Base-by-base conservation (phyloP, 1,140 invertebrate genomes). In the Latrodectus geometricus region DNA sequence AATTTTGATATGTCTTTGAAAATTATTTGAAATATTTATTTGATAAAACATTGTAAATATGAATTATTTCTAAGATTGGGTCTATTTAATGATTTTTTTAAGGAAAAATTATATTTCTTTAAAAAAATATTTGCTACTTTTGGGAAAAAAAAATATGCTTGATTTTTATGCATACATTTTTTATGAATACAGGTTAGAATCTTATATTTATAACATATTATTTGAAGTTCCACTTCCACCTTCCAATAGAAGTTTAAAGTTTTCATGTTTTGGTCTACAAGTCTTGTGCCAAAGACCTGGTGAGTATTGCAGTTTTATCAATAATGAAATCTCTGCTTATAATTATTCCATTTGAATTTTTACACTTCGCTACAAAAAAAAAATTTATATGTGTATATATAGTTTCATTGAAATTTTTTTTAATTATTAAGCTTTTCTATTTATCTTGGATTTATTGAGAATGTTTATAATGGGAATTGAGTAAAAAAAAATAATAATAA, bases 191-290 rank as follows among this genome's bases (percentile, higher is more conserved):
- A 86, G 83, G 89, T 92, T 98, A 61, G 98, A 99, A 91, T 96
- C 96, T 56, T 97, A 97, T 92, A 95, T 99, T 0, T 98, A 97
- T 91, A 98, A 98, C 92, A 92, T 99, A 78, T 92, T 99, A 9
- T 97, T 98, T 92, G 97, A 99, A 92, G 95, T 99, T 56, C 95
- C 96, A 89, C 92, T 98, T 86, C 98, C 97, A 65, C 92, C 95
- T 76, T 94, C 95, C 17, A 97, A 97, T 17, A 95, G 96, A 90
- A 96, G 96, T 80, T 92, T 98, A 81, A 94, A 95, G 82, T 95
- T 98, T 89, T 95, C 94, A 89, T 91, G 91, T 87, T 90, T 91
- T 15, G 89, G 90, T 9, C 88, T 89, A 50, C 89, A 90, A 50
- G 90, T 92, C 80, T 90, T 91, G 85, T 91, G 91, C 88, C 92